These are phyloP conservation scores for Kradibia gibbosae DNA, from an alignment of 1,140 invertebrate genomes.

Conservation along the genomic window DNA sequence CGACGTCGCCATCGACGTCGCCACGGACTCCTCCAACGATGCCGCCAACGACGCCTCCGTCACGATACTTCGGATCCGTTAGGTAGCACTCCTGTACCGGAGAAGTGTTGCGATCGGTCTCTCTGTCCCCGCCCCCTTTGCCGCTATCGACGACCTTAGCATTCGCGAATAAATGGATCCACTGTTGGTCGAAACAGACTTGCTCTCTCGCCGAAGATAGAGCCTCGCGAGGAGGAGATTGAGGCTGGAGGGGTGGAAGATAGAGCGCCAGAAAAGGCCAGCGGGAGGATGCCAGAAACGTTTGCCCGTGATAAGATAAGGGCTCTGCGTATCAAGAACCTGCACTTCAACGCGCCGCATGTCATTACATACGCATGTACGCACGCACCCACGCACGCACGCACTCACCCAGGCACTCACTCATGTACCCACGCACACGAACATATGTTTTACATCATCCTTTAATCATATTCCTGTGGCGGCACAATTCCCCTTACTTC, in stretches of 20 bases:
- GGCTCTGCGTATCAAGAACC: constrained; percentile 53
- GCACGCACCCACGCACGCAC: no score
- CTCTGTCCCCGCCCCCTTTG: constrained; percentile 21
- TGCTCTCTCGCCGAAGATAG: constrained; percentile 30
- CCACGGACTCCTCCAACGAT: no score
- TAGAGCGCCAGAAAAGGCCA: constrained; percentile 51
- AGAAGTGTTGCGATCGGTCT: background rate
- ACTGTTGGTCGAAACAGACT: constrained; percentile 60
- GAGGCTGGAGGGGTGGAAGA: constrained; percentile 44
- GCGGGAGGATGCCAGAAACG: constrained; percentile 60
- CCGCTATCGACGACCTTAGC: constrained; percentile 61
- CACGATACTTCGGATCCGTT: no score
- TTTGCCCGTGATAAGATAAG: constrained; percentile 71
- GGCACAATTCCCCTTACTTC: background rate
- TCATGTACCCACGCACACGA: no score
- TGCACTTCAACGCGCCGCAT: constrained; percentile 48
- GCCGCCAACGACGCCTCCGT: no score
- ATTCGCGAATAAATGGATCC: constrained; percentile 71
- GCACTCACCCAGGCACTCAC: no score
- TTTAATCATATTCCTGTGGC: background rate
- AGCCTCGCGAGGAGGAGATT: constrained; percentile 52
- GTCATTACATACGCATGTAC: no score
- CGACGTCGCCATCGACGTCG: constrained; percentile 51
- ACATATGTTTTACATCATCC: no score
- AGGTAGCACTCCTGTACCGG: no score